phyloP scores from a whole-genome alignment of 2,888 invertebrate genomes.

The Trissoscelio sp. region DNA sequence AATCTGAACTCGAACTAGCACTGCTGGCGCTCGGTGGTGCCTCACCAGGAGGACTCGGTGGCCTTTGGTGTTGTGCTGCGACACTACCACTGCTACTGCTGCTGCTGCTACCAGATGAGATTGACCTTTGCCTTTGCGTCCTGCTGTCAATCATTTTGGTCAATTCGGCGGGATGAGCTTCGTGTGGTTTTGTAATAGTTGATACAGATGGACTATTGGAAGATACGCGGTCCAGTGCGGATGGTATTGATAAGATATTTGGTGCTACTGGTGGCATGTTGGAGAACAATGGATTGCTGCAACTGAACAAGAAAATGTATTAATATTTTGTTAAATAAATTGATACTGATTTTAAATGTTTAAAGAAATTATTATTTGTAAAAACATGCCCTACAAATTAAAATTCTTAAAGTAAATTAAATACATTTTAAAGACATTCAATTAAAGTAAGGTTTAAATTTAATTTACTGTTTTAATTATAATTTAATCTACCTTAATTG shows the following conservation, averaged over 20 bases:
- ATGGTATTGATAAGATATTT: slow-evolving; percentile 30
- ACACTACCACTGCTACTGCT: slow-evolving; percentile 54
- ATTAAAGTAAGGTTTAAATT: too few relatives aligned
- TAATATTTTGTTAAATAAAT: too few relatives aligned
- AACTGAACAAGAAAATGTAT: too few relatives aligned
- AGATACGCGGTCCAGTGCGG: slow-evolving; percentile 42
- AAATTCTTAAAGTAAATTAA: too few relatives aligned
- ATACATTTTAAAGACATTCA: too few relatives aligned
- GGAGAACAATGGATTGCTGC: slow-evolving; percentile 38
- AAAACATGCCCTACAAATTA: too few relatives aligned
- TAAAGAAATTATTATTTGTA: too few relatives aligned
- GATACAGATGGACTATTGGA: slow-evolving; percentile 55
- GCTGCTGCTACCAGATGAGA: slow-evolving; percentile 61
- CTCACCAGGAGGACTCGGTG: slow-evolving; percentile 84
- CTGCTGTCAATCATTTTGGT: slow-evolving; percentile 38
- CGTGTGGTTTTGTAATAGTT: slow-evolving; percentile 9
- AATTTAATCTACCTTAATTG: too few relatives aligned
- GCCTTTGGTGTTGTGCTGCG: slow-evolving; percentile 73
- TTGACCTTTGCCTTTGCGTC: slow-evolving; percentile 68
- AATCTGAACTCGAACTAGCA: slow-evolving; percentile 87
- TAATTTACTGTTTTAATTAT: too few relatives aligned
- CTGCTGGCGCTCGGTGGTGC: slow-evolving; percentile 84
- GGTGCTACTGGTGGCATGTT: slow-evolving; percentile 47
- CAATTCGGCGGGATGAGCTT: slow-evolving; percentile 22
- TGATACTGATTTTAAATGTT: too few relatives aligned